Percentiles rank a stretch among this genome's conserved stretches.
phyloP scores from a whole-genome alignment of 2,797 vertebrate species.

The Rachycentron canadum region DNA sequence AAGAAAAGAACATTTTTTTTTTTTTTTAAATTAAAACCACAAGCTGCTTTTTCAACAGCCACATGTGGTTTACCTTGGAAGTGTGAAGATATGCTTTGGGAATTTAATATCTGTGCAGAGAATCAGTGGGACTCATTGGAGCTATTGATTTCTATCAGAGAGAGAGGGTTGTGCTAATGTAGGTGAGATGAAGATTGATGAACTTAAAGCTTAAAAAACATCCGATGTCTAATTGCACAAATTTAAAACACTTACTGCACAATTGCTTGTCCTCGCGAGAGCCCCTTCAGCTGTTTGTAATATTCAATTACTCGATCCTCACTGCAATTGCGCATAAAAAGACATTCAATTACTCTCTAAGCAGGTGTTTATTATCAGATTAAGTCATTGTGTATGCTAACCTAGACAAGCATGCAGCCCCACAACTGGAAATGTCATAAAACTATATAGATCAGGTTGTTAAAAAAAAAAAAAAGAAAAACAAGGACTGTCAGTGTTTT shows the following conservation, averaged over 20 bases:
- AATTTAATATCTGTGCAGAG: constrained; percentile 40
- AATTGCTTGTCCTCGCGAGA: constrained; percentile 95
- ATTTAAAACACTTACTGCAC: constrained; percentile 91
- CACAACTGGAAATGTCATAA: no score
- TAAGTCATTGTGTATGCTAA: background rate
- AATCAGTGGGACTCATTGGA: constrained; percentile 59
- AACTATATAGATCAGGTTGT: no score
- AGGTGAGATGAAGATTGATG: constrained; percentile 71
- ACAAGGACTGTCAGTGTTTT: background rate
- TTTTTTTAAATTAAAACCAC: constrained; percentile 51
- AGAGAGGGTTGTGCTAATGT: constrained; percentile 23
- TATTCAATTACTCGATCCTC: constrained; percentile 96
- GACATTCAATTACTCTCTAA: constrained; percentile 6
- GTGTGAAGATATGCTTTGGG: constrained; percentile 4
- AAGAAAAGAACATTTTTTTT: constrained; percentile 44
- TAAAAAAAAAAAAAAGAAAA: no score
- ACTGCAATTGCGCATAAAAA: constrained; percentile 82
- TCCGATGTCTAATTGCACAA: constrained; percentile 39
- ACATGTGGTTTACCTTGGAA: constrained; percentile 28
- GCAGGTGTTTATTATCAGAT: background rate
- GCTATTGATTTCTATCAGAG: constrained; percentile 76
- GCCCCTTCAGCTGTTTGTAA: constrained; percentile 92
- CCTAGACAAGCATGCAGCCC: background rate
- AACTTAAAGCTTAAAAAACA: constrained; percentile 44
- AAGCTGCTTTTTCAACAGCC: constrained; percentile 24